Evolutionary conservation across 2,113 vertebrate species (phyloP).

Genomic region (Hemicordylus capensis): DNA sequence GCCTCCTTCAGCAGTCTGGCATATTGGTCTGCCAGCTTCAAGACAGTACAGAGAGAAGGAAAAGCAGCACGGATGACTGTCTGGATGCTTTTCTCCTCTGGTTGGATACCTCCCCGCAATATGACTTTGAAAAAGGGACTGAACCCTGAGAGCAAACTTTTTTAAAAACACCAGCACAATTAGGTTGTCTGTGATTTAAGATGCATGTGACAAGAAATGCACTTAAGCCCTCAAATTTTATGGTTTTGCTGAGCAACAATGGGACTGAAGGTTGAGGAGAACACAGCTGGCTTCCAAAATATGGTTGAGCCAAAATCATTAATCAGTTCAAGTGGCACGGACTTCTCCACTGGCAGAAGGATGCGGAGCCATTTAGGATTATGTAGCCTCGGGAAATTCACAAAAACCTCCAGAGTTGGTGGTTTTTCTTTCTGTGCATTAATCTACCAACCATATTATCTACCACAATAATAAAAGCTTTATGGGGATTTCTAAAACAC

Average conservation of each 20-base stretch:
- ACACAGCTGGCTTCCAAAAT: constrained; percentile 53
- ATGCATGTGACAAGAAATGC: constrained; percentile 56
- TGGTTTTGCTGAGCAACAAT: constrained; percentile 43
- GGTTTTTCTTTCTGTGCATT: background rate
- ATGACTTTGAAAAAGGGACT: constrained; percentile 32
- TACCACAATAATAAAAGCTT: background rate
- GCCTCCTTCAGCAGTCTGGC: background rate
- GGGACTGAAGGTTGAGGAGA: constrained; percentile 43
- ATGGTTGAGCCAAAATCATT: constrained; percentile 52
- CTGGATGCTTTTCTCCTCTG: constrained; percentile 10
- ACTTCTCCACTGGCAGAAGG: background rate
- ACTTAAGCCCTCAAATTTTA: constrained; percentile 51
- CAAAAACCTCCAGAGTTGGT: background rate
- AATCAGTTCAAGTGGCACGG: background rate
- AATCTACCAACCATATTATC: background rate
- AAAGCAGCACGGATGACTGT: background rate
- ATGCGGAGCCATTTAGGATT: background rate
- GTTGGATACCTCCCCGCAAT: constrained; percentile 22
- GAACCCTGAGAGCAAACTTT: constrained; percentile 50
- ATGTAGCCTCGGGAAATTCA: background rate
- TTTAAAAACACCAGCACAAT: constrained; percentile 41
- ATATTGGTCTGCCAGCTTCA: background rate
- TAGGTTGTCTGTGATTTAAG: constrained; percentile 51
- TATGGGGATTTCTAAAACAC: too few relatives aligned
- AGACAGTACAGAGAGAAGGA: background rate